phyloP scores from a whole-genome alignment of 2,888 invertebrate genomes.

The Panorpa germanica region DNA sequence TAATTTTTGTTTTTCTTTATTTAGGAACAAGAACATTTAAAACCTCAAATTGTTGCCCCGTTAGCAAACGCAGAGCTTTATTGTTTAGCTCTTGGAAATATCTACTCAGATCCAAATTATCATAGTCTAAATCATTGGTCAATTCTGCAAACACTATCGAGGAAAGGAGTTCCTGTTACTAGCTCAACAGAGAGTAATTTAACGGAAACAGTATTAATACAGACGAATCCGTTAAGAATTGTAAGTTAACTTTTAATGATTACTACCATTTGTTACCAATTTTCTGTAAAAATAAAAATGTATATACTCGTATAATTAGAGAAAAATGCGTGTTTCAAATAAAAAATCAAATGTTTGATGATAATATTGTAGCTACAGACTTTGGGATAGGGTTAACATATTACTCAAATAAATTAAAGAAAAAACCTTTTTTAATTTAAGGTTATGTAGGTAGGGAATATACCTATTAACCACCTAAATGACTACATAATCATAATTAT shows the following conservation, averaged over 20 bases:
- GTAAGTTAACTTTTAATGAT: slow-evolving; percentile 30
- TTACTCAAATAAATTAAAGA: no score
- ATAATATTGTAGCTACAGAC: no score
- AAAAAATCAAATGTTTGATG: no score
- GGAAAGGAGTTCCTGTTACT: slow-evolving; percentile 75
- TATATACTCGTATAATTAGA: no score
- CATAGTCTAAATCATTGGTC: slow-evolving; percentile 91
- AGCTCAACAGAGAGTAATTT: slow-evolving; percentile 74
- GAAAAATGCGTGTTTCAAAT: no score
- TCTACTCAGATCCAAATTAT: slow-evolving; percentile 92
- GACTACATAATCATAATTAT: no score
- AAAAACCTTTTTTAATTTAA: no score
- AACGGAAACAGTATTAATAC: slow-evolving; percentile 89
- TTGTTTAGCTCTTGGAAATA: slow-evolving; percentile 82
- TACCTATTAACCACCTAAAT: no score
- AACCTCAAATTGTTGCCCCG: slow-evolving; percentile 79
- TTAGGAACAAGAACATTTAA: slow-evolving; percentile 81
- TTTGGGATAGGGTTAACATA: no score
- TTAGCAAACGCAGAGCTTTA: slow-evolving; percentile 89
- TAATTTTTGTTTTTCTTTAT: slow-evolving; percentile 17
- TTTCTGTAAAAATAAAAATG: no score
- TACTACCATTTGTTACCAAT: not conserved
- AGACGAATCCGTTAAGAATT: slow-evolving; percentile 87
- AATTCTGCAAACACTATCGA: slow-evolving; percentile 78
- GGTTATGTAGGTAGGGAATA: no score